Evolutionary conservation across 2,888 invertebrate species (phyloP).

Genomic region (Cantharis flavilabris): DNA sequence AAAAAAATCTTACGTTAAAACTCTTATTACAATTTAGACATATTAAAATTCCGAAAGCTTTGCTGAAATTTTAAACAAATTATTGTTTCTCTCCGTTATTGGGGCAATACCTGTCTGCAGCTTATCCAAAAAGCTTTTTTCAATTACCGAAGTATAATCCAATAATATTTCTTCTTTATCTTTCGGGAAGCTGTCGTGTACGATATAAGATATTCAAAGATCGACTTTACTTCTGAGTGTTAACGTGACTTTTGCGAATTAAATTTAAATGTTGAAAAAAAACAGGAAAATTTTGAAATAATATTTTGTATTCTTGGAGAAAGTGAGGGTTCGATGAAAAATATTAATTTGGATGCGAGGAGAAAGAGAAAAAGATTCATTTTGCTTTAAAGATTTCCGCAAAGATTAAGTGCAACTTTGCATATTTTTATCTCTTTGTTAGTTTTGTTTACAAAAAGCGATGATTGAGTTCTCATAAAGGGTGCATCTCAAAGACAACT

Average conservation of each 20-base stretch:
- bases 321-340: neutral
- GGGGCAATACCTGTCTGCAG: neutral
- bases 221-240: conserved; percentile 19
- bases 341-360: neutral
- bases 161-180: neutral
- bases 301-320: neutral
- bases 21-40: neutral
- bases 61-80: neutral
- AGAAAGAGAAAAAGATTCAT: neutral
- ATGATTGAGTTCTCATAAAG: conserved; percentile 8
- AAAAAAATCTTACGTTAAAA: too few species aligned
- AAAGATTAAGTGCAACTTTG: neutral
- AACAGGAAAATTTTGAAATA: neutral
- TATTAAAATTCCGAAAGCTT: neutral
- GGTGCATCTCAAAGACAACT: conserved; percentile 18
- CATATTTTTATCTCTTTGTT: neutral
- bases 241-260: conserved; percentile 22
- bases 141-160: neutral
- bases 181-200: neutral
- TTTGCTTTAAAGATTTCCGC: neutral
- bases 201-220: conserved; percentile 13
- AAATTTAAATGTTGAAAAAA: conserved; percentile 23
- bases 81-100: neutral
- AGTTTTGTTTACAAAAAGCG: neutral
- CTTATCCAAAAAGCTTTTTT: neutral